A percentile compares a stretch with the other conserved stretches of the same genome.
phyloP scores from a whole-genome alignment of 2,113 vertebrate genomes.

The Typhlomys cinereus region DNA sequence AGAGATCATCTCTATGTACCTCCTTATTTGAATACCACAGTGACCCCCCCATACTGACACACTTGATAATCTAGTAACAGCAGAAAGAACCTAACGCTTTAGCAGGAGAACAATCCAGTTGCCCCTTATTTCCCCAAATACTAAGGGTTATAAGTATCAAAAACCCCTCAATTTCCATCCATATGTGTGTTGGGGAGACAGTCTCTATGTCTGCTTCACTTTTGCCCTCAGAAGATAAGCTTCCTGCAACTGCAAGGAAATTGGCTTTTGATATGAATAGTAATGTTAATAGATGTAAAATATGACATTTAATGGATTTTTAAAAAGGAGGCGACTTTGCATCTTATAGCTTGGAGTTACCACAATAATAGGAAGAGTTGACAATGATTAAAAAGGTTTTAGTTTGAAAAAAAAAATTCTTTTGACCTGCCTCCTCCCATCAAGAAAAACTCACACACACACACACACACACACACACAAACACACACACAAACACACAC shows the following conservation, averaged over 20 bases:
- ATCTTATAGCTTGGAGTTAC: slow-evolving; percentile 33
- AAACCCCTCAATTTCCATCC: background rate
- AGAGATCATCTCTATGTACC: no score
- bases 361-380: background rate
- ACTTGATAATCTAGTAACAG: background rate
- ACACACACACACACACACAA: no score
- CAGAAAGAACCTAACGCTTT: background rate
- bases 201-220: background rate
- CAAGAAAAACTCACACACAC: background rate
- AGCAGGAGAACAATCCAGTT: background rate
- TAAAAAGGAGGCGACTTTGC: background rate
- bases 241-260: slow-evolving; percentile 22
- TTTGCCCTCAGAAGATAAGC: background rate
- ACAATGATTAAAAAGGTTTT: background rate
- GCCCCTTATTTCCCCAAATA: background rate
- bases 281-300: slow-evolving; percentile 72
- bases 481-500: no score
- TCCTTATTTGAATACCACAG: background rate
- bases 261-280: slow-evolving; percentile 59
- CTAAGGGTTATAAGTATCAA: background rate
- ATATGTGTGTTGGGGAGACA: background rate
- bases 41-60: background rate
- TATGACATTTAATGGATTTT: slow-evolving; percentile 56
- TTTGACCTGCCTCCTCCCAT: background rate
- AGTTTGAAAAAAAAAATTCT: background rate